Conservation (phyloP, 2,113 vertebrate species). For the Boulengeromyrus knoepffleri region DNA sequence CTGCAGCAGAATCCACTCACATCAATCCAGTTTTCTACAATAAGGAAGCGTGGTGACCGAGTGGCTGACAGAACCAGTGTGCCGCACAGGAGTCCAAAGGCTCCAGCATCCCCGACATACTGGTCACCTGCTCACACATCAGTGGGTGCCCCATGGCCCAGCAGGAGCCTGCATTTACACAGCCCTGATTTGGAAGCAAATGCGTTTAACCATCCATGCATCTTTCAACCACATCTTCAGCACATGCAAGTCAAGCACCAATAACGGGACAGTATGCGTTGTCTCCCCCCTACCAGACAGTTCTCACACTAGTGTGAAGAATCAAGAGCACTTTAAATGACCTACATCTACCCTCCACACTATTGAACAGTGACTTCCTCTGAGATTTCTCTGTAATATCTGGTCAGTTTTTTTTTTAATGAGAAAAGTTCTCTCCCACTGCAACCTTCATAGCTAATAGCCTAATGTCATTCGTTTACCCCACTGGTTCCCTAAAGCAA, state of each 20-base stretch:
- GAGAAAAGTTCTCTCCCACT: neutral
- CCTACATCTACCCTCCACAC: neutral
- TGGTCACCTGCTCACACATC: neutral
- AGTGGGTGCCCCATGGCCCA: neutral
- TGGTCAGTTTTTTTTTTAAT: neutral
- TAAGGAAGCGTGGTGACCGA: neutral
- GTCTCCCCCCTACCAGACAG: neutral
- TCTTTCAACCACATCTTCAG: neutral
- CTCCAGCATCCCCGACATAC: neutral
- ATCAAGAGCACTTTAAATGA: neutral
- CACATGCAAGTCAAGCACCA: neutral
- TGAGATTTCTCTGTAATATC: neutral
- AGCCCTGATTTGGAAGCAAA: neutral
- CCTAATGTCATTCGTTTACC: neutral
- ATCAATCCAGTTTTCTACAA: neutral
- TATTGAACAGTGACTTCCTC: neutral
- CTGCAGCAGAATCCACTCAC: neutral
- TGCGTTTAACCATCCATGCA: neutral
- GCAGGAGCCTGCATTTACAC: neutral
- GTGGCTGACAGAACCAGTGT: neutral
- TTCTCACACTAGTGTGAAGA: neutral
- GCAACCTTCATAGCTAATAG: neutral
- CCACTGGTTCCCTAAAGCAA: neutral
- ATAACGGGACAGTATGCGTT: neutral
- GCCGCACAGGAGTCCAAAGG: neutral